These are phyloP conservation scores for Lycocerus yunnanus DNA, from an alignment of 2,888 invertebrate genomes.

Conservation along the genomic window DNA sequence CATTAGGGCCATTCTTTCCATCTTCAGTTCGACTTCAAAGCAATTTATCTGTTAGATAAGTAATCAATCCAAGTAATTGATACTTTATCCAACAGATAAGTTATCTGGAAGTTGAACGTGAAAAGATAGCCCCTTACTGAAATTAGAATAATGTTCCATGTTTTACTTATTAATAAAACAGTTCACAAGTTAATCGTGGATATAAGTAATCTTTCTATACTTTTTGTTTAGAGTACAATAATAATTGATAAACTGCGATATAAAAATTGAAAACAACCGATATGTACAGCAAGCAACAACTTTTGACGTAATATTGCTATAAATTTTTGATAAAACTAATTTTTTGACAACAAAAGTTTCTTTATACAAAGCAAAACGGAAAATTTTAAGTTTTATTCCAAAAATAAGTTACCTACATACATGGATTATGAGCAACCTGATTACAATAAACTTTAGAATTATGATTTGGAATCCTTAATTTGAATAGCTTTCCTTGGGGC, in stretches of 20 bases:
- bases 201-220: not conserved
- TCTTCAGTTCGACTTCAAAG: too few species aligned
- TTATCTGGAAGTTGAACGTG: too few species aligned
- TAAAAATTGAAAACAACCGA: not conserved
- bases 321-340: not conserved
- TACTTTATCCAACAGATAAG: too few species aligned
- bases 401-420: conserved; percentile 56
- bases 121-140: too few species aligned
- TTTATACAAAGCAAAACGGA: not conserved
- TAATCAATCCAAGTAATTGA: too few species aligned
- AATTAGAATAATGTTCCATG: too few species aligned
- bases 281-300: not conserved
- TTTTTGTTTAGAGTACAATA: not conserved
- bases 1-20: too few species aligned
- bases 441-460: conserved; percentile 63
- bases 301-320: not conserved
- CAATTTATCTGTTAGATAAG: too few species aligned
- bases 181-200: too few species aligned
- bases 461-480: conserved; percentile 70
- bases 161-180: too few species aligned
- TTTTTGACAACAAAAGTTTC: too few species aligned
- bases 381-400: not conserved
- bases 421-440: conserved; percentile 69
- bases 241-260: too few species aligned
- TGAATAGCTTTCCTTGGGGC: conserved; percentile 84